phyloP scores from a whole-genome alignment of 1,140 invertebrate genomes.

The Chrysopa pallens region DNA sequence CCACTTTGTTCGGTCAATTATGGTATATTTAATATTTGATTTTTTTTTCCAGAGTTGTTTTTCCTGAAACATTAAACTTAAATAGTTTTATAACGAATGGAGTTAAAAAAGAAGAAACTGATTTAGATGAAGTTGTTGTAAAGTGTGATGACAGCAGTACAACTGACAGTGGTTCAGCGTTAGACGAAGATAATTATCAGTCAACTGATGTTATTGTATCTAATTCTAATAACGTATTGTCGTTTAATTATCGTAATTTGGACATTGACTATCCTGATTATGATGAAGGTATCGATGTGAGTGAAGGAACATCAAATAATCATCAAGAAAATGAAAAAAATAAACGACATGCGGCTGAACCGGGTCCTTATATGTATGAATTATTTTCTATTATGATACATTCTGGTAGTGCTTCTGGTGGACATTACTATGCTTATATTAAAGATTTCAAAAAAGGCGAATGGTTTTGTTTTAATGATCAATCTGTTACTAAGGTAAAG shows the following conservation, averaged over 20 bases:
- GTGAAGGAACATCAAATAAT: constrained; percentile 17
- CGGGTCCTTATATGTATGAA: constrained; percentile 69
- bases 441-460: constrained; percentile 62
- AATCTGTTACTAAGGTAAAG: constrained; percentile 40
- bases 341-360: constrained; percentile 20
- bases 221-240: constrained; percentile 7
- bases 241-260: constrained; percentile 12
- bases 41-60: constrained; percentile 49
- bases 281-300: constrained; percentile 50
- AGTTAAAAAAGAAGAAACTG: constrained; percentile 20
- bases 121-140: constrained; percentile 21
- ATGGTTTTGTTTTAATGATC: constrained; percentile 77
- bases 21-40: neutral
- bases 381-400: constrained; percentile 89
- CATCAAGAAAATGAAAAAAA: constrained; percentile 31
- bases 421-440: constrained; percentile 89
- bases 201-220: constrained; percentile 21
- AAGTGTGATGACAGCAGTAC: constrained; percentile 47
- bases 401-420: constrained; percentile 77
- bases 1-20: too few species aligned
- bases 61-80: constrained; percentile 65
- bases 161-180: constrained; percentile 46
- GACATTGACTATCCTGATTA: constrained; percentile 26
- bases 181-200: constrained; percentile 41
- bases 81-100: constrained; percentile 48